These are phyloP conservation scores for Helobdella robusta DNA, from an alignment of 2,888 invertebrate genomes.

Conservation along the genomic window DNA sequence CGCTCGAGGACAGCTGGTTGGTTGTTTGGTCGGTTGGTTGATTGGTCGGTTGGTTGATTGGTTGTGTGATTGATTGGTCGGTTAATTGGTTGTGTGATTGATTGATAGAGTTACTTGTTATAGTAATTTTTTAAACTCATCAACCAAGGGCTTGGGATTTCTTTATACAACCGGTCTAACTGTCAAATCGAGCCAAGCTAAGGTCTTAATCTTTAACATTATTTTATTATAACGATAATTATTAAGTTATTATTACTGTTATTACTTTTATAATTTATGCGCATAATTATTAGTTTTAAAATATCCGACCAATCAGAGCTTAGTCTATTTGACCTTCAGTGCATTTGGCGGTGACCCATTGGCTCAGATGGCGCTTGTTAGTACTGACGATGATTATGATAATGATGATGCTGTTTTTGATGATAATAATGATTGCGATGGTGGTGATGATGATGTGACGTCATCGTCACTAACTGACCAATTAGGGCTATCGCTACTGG, in stretches of 20 bases:
- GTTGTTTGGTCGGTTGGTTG: neutral
- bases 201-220: conserved; percentile 36
- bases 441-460: neutral
- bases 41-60: no score
- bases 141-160: conserved; percentile 68
- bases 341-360: conserved; percentile 80
- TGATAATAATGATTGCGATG: neutral
- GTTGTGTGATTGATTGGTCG: no score
- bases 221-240: neutral
- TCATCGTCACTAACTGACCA: neutral
- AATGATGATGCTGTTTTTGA: neutral
- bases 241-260: neutral
- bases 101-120: no score
- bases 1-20: conserved; percentile 75
- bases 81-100: no score
- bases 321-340: conserved; percentile 83
- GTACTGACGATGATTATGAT: conserved; percentile 30
- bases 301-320: conserved; percentile 52
- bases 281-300: neutral
- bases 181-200: conserved; percentile 75
- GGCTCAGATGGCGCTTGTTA: conserved; percentile 82
- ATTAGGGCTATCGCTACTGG: conserved; percentile 78
- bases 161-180: conserved; percentile 75
- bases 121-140: no score
- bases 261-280: neutral